Evolutionary conservation across 2,888 invertebrate genomes (phyloP), one percentile per base, ranked within the genome.

Genomic region (Resseliella maxima): DNA sequence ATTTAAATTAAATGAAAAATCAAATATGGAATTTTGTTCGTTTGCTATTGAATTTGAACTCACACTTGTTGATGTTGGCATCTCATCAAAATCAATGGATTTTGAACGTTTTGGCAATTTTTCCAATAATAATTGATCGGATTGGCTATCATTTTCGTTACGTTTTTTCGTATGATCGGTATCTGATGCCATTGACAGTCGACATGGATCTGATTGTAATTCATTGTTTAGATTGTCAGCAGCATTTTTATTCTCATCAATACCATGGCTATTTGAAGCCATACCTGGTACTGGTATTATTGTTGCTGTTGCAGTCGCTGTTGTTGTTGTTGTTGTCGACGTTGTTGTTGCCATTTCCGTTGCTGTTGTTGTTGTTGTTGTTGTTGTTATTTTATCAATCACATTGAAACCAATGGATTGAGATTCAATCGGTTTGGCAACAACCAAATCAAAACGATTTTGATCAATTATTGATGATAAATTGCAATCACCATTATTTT

Each of bases 321-420:
- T 50, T 6, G 46, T 18, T 50, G 46, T 50, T 2, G 46, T 50
- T 8, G 18, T 50, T 50, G 46, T 50, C 15, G 46, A 15, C 2
- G 18, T 50, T 41, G 41, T 5, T 41, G 5, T 8, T 41, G 41
- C 6, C 35, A 18, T 36, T 83, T 6, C 21, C 35, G 21, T 18
- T 15, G 5, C 12, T 83, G 12, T 83, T 83, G 41, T 41, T 12
- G 18, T 2, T 50, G 46, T 50, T 6, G 46, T 18, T 50, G 46
- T 50, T 2, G 46, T 50, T 8, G 18, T 50, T 15, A 10, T 18
- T 38, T 6, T 3, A 54, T 31, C 31, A 15, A 24, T 50, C 46
- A 89, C 88, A 87, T 89, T 89, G 87, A 90, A 90, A 86, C 90
- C 90, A 86, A 90, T 89, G 45, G 89, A 89, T 87, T 89, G 88